Evolutionary conservation across 2,797 vertebrate species (phyloP).

Genomic region (Microctenopoma steveboyesi): DNA sequence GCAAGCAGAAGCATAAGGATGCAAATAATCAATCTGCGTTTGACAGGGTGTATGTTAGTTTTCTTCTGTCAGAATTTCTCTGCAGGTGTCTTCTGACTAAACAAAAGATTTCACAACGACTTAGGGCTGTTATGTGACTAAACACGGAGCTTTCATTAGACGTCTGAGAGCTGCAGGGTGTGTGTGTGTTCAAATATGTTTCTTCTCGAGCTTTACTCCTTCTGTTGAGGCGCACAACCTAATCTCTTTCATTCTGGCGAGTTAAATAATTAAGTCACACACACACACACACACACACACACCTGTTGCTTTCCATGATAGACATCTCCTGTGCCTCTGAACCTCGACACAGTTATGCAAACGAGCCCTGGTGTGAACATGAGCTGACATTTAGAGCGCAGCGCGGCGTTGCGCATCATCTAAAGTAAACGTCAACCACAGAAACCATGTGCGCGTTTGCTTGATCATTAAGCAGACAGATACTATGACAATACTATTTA

Average conservation of each 20-base stretch:
- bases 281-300: background rate
- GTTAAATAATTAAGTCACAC: conserved; percentile 65
- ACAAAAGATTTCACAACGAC: conserved; percentile 36
- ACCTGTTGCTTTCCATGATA: conserved; percentile 58
- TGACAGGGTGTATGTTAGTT: background rate
- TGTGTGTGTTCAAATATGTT: conserved; percentile 18
- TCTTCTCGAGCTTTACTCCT: conserved; percentile 31
- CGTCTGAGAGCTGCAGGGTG: conserved; percentile 43
- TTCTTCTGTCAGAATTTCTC: too few species aligned
- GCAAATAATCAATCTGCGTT: conserved; percentile 33
- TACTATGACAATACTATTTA: too few species aligned
- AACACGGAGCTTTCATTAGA: conserved; percentile 29
- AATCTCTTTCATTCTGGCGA: conserved; percentile 43
- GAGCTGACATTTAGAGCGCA: background rate
- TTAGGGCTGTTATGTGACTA: conserved; percentile 49
- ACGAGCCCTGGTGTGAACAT: conserved; percentile 31
- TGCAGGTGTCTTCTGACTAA: conserved; percentile 2
- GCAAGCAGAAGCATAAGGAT: conserved; percentile 30
- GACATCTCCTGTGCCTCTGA: background rate
- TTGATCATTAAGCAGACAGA: background rate
- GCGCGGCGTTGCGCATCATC: conserved; percentile 26
- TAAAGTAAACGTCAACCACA: background rate
- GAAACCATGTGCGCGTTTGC: background rate
- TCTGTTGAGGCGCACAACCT: conserved; percentile 37
- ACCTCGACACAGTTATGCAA: conserved; percentile 54